Percentiles rank a stretch among this genome's conserved stretches.
These are phyloP conservation scores for Drosophila robusta DNA, from an alignment of 2,888 invertebrate species.

Conservation along the genomic window DNA sequence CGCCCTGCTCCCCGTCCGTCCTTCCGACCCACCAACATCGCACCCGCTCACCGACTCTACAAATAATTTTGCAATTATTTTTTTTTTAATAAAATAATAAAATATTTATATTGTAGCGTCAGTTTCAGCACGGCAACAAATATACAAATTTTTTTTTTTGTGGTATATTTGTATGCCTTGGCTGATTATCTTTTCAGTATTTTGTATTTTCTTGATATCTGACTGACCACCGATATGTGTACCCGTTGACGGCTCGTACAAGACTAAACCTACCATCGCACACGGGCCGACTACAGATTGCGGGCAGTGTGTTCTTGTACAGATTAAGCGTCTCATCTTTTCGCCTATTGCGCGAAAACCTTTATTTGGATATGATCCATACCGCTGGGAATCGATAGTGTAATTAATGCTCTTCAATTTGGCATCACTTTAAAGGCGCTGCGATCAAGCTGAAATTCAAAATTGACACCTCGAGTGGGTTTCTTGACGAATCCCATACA, in stretches of 20 bases:
- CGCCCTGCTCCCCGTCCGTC: constrained; percentile 25
- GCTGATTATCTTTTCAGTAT: constrained; percentile 58
- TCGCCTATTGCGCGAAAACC: constrained; percentile 45
- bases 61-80: constrained; percentile 62
- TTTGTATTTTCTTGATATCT: constrained; percentile 38
- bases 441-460: constrained; percentile 77
- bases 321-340: constrained; percentile 66
- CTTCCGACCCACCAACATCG: constrained; percentile 34
- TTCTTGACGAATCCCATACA: constrained; percentile 88
- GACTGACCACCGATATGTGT: constrained; percentile 85
- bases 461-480: constrained; percentile 87
- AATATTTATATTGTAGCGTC: constrained; percentile 34
- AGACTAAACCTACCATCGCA: constrained; percentile 87
- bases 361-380: constrained; percentile 51
- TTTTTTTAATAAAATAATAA: constrained; percentile 51
- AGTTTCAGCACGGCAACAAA: constrained; percentile 44
- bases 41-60: constrained; percentile 50
- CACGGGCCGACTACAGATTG: constrained; percentile 89
- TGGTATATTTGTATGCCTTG: constrained; percentile 50
- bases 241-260: constrained; percentile 87
- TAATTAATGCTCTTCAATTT: constrained; percentile 50
- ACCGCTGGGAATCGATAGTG: constrained; percentile 22
- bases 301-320: constrained; percentile 86
- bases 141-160: constrained; percentile 38
- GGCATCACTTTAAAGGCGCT: constrained; percentile 44